Base-by-base conservation (phyloP, 2,113 vertebrate genomes). In the Porphyrio hochstetteri region DNA sequence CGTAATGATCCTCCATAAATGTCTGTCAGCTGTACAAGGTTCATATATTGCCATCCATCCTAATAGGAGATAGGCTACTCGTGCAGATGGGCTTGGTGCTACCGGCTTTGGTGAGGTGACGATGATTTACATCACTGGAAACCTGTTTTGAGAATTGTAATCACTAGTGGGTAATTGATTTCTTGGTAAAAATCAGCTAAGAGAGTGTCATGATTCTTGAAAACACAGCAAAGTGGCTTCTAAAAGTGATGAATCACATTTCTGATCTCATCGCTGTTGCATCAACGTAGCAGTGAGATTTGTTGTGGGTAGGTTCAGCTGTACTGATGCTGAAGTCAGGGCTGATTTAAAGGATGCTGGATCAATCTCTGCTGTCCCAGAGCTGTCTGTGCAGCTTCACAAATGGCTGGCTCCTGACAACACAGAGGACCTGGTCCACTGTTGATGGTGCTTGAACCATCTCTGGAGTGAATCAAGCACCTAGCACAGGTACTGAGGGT, bases 81-180 rank as follows among this genome's bases (percentile, higher is more conserved):
- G 0, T 59, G 82, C 6, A 20, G 69, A 70, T 40, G 81, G 57
- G 61, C 42, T 80, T 42, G 44, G 56, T 72, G n/a, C 56, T 71
- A 29, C 46, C 4, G 1, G 40, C 60, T 78, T 86, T 75, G 44
- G 48, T 65, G 23, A 56, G 52, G 68, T 76, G 64, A 29, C 0
- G 25, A 59, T 79, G 82, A 88, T 90, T 91, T 93, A 56, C 71
- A 25, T 33, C 33, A 4, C 71, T 69, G 36, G 56, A 71, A 85
- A 82, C 27, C 13, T 89, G 55, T 23, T 91, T 86, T 88, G 52
- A 42, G 65, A 65, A 72, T 70, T 79, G 52, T 52, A 84, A 92
- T 56, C 67, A 72, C 57, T 55, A 28, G 50, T n/a, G 84, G 89
- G 29, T 81, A 93, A 92, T 79, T 61, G 80, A 95, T 93, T 82